Percentiles rank a stretch among this genome's conserved stretches.
Conservation (phyloP, 2,888 invertebrate species). For the Osmoderma eremita region DNA sequence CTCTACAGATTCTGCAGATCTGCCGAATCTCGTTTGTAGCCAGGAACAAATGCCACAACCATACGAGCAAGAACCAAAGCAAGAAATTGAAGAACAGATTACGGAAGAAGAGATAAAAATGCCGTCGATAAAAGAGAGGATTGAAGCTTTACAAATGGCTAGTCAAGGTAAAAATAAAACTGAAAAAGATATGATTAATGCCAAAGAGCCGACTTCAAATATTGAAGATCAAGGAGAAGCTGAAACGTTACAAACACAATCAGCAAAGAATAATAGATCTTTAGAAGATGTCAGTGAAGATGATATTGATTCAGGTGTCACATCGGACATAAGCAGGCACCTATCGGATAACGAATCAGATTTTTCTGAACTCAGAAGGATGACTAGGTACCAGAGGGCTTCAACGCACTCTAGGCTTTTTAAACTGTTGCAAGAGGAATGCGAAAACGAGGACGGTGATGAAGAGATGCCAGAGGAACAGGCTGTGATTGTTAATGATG, state of each 20-base stretch:
- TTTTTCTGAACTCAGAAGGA: constrained; percentile 68
- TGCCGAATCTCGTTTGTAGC: constrained; percentile 58
- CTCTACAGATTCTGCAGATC: constrained; percentile 59
- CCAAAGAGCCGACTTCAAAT: constrained; percentile 39
- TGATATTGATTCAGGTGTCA: constrained; percentile 77
- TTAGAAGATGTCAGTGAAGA: constrained; percentile 61
- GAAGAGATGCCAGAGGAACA: constrained; percentile 53
- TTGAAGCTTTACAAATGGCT: constrained; percentile 58
- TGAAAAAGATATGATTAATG: constrained; percentile 8
- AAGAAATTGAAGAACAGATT: constrained; percentile 42
- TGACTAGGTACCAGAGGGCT: constrained; percentile 73
- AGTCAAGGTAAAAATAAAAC: constrained; percentile 46
- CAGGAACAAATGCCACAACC: constrained; percentile 30
- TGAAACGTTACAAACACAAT: constrained; percentile 16
- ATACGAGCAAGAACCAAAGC: constrained; percentile 3
- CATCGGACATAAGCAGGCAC: constrained; percentile 74
- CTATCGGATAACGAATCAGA: constrained; percentile 75
- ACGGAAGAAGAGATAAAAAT: constrained; percentile 50
- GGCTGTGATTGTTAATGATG: constrained; percentile 46
- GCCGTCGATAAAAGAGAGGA: constrained; percentile 60
- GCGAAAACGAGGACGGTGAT: constrained; percentile 61
- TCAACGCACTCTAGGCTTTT: constrained; percentile 79
- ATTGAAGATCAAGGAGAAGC: constrained; percentile 28
- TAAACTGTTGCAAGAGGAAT: constrained; percentile 72
- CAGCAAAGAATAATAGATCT: constrained; percentile 52